Percentiles rank a stretch among this genome's conserved stretches.
phyloP scores from a whole-genome alignment of 2,797 vertebrate species.

The Paguma larvata region DNA sequence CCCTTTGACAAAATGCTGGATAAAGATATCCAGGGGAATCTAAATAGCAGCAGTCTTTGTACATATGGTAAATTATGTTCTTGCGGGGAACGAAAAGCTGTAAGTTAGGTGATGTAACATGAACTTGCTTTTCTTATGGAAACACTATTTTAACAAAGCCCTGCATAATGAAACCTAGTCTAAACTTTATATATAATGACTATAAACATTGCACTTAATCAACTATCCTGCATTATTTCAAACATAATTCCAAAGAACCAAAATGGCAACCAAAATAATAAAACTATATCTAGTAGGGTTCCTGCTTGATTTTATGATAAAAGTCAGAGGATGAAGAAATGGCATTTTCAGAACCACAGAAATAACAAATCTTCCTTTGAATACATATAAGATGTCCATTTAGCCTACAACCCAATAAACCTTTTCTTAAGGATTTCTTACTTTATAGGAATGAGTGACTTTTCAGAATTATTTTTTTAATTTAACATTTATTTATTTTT shows the following conservation, averaged over 20 bases:
- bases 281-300: conserved; percentile 2
- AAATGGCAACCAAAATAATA: conserved; percentile 29
- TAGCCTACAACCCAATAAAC: not conserved
- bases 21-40: conserved; percentile 73
- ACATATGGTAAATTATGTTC: conserved; percentile 61
- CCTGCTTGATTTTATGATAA: conserved; percentile 47
- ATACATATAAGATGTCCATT: not conserved
- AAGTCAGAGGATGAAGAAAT: conserved; percentile 24
- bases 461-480: not conserved
- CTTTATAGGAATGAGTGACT: not conserved
- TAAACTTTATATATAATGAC: conserved; percentile 28
- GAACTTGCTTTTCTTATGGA: conserved; percentile 58
- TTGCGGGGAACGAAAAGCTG: not conserved
- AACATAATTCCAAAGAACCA: conserved; percentile 41
- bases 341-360: not conserved
- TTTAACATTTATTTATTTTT: no score
- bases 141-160: conserved; percentile 49
- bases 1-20: conserved; percentile 75
- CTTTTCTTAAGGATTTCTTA: not conserved
- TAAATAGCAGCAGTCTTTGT: conserved; percentile 55
- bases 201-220: conserved; percentile 40
- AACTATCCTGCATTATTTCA: conserved; percentile 5
- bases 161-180: conserved; percentile 17
- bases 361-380: not conserved
- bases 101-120: conserved; percentile 41